These are phyloP conservation scores for Phortica okadai DNA, from an alignment of 2,888 invertebrate genomes.

Conservation along the genomic window DNA sequence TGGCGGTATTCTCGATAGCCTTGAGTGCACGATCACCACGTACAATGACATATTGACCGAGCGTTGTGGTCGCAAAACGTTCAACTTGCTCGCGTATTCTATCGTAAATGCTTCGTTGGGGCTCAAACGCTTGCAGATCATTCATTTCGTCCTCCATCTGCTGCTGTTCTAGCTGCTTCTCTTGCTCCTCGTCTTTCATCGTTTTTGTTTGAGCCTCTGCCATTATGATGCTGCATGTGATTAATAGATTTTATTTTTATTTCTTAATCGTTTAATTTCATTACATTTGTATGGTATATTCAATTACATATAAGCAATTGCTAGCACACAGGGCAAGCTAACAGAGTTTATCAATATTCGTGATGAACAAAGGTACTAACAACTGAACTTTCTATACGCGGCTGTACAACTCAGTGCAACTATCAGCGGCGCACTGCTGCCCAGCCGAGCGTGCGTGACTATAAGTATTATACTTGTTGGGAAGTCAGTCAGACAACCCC, in stretches of 20 bases:
- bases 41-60: constrained; percentile 69
- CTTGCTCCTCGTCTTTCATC: constrained; percentile 49
- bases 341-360: constrained; percentile 35
- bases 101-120: constrained; percentile 53
- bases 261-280: background rate
- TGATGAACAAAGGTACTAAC: background rate
- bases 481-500: constrained; percentile 9
- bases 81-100: constrained; percentile 61
- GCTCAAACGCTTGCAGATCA: constrained; percentile 49
- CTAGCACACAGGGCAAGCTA: background rate
- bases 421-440: constrained; percentile 32
- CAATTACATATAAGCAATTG: background rate
- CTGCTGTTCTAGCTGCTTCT: constrained; percentile 54
- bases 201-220: background rate
- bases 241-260: background rate
- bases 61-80: constrained; percentile 64
- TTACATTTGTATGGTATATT: background rate
- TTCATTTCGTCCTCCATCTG: constrained; percentile 59
- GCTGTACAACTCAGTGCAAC: constrained; percentile 9
- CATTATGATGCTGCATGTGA: constrained; percentile 10
- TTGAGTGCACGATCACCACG: constrained; percentile 66
- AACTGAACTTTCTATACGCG: background rate
- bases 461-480: background rate
- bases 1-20: constrained; percentile 73
- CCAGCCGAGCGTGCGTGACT: constrained; percentile 48